A percentile compares a stretch with the other conserved stretches of the same genome.
Evolutionary conservation across 1,140 invertebrate genomes (phyloP).

Genomic region (Catajapyx aquilonaris): DNA sequence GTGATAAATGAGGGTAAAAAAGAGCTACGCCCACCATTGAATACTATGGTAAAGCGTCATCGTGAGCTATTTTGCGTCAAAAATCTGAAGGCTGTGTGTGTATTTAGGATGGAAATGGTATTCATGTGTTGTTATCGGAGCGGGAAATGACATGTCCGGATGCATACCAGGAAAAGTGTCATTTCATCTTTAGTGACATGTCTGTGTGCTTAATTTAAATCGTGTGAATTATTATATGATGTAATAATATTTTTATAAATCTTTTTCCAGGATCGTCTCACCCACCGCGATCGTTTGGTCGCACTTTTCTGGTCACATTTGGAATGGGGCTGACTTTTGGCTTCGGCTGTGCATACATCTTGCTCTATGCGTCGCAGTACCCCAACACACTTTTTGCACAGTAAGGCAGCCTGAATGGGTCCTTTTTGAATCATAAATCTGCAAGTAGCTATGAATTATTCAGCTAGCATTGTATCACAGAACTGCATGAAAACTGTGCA

Average conservation of each 20-base stretch:
- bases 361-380: slow-evolving; percentile 13
- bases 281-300: slow-evolving; percentile 3
- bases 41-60: too few species aligned
- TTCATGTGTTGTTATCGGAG: too few species aligned
- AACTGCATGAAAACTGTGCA: too few species aligned
- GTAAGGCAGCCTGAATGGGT: too few species aligned
- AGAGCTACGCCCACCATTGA: too few species aligned
- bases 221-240: neutral
- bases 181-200: neutral
- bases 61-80: too few species aligned
- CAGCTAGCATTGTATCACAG: too few species aligned
- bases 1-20: too few species aligned
- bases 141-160: neutral
- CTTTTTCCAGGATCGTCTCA: neutral
- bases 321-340: slow-evolving; percentile 19
- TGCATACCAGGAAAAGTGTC: neutral
- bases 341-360: slow-evolving; percentile 22
- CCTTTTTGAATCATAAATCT: too few species aligned
- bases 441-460: too few species aligned
- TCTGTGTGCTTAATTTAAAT: neutral
- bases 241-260: neutral
- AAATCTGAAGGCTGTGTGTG: too few species aligned
- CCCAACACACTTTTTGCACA: slow-evolving; percentile 3
- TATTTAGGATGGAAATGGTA: too few species aligned
- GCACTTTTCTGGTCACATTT: slow-evolving; percentile 8